Base-by-base conservation (phyloP, 2,888 invertebrate species). In the Xestia c-nigrum region DNA sequence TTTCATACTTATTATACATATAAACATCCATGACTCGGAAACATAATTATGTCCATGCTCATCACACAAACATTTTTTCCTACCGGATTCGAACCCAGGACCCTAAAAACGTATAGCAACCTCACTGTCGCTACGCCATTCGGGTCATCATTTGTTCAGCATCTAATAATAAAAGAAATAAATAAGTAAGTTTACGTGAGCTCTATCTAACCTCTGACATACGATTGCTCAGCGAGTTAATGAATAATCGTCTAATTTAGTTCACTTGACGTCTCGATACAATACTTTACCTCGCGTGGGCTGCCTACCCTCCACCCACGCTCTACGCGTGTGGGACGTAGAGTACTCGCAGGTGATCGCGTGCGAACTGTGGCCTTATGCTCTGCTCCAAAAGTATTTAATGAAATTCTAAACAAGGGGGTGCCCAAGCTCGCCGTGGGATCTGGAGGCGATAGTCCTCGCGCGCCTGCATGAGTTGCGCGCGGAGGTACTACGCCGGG, bases 191-290 rank as follows among this genome's bases (percentile, higher is more conserved):
- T 63, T 16, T 5, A 52, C 24, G 9, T 21, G 5, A 4, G 1
- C 4, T n/a, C 14, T 38, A 19, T n/a, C 14, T 38, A 19, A 65
- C 50, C 76, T 59, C 21, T 76, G 19, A 76, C 65, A 65, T 61
- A 61, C 21, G 46, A 38, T 50, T 57, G 50, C 21, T 78, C 70
- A 69, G 78, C 16, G n/a, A 52, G 47, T 46, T 80, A 67, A 78
- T 80, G 38, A 84, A 79, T 84, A 59, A 80, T 63, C 64, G 21
- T 64, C 10, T 72, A 71, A 84, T 59, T 71, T 46, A 14, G n/a
- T 69, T 47, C n/a, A 38, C 40, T 19, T 80, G 84, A 72, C 68
- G 72, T 65, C 55, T 65, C 55, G 47, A 57, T 50, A 50, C 38
- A 76, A 70, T 66, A 69, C 59, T 43, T 83, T 47, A 38, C 31